Conservation (phyloP, 92 coral and sea anemone genomes). For the Porites lobata region DNA sequence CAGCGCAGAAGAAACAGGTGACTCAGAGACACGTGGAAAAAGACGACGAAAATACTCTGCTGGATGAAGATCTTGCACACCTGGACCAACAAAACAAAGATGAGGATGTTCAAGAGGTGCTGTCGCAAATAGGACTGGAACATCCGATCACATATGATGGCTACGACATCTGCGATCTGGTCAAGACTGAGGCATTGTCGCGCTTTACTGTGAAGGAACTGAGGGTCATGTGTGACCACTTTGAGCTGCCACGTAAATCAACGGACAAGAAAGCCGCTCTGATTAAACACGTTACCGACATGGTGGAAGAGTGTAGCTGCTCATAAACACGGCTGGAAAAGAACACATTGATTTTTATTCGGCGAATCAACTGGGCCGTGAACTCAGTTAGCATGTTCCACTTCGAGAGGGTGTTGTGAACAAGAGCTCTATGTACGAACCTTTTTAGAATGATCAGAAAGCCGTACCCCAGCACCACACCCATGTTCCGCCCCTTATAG, state of each 20-base stretch:
- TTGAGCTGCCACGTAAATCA: slow-evolving; percentile 27
- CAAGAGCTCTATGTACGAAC: no score
- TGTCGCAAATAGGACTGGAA: slow-evolving; percentile 46
- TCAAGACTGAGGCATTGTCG: neutral
- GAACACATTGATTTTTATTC: neutral
- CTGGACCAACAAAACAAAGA: neutral
- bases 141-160: slow-evolving; percentile 35
- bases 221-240: slow-evolving; percentile 36
- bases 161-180: slow-evolving; percentile 25
- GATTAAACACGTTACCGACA: slow-evolving; percentile 29
- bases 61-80: neutral
- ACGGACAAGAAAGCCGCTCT: slow-evolving; percentile 20
- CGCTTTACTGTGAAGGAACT: slow-evolving; percentile 37
- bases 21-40: neutral
- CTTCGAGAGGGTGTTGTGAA: no score
- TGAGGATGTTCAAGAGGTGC: slow-evolving; percentile 33
- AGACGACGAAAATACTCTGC: slow-evolving; percentile 12
- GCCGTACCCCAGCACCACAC: no score
- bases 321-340: slow-evolving; percentile 13
- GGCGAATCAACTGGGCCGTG: neutral
- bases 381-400: no score
- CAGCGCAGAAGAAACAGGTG: neutral
- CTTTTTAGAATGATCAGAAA: no score
- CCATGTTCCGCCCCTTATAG: no score
- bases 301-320: slow-evolving; percentile 48